These are phyloP conservation scores for Dynastes hyllus DNA, from an alignment of 2,888 invertebrate genomes.

Conservation along the genomic window DNA sequence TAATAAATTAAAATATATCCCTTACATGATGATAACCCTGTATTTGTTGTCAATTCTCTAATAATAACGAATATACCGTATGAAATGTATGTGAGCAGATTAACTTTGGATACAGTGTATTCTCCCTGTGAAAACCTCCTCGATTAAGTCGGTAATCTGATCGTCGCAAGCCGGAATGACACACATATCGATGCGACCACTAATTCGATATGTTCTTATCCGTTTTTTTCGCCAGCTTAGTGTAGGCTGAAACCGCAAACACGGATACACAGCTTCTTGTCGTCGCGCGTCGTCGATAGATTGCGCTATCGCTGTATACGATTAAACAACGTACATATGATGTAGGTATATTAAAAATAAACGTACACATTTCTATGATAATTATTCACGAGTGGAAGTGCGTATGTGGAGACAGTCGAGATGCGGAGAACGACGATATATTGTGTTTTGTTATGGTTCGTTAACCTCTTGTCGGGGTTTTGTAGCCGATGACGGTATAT, in stretches of 20 bases:
- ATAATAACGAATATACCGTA: too few species aligned
- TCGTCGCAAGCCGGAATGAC: background rate
- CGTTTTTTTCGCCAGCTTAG: too few species aligned
- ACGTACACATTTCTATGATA: conserved; percentile 30
- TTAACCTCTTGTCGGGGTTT: conserved; percentile 22
- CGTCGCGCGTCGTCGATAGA: background rate
- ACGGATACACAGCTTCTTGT: conserved; percentile 2
- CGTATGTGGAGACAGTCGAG: conserved; percentile 15
- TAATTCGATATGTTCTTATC: conserved; percentile 4
- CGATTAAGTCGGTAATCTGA: conserved; percentile 23
- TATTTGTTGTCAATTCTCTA: too few species aligned
- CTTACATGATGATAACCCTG: too few species aligned
- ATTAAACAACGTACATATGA: background rate
- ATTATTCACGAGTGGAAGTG: conserved; percentile 31
- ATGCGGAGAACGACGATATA: background rate
- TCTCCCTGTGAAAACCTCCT: too few species aligned
- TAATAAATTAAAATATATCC: too few species aligned
- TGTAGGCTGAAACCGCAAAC: conserved; percentile 17
- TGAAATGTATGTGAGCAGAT: too few species aligned
- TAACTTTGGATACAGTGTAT: too few species aligned
- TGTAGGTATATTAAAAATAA: conserved; percentile 36
- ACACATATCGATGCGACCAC: conserved; percentile 4
- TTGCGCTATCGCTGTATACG: background rate
- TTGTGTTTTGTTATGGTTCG: conserved; percentile 29
- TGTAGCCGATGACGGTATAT: background rate